A percentile compares a stretch with the other conserved stretches of the same genome.
phyloP scores from a whole-genome alignment of 35 echinoderm and acorn worm genomes.

The Strongylocentrotus purpuratus region DNA sequence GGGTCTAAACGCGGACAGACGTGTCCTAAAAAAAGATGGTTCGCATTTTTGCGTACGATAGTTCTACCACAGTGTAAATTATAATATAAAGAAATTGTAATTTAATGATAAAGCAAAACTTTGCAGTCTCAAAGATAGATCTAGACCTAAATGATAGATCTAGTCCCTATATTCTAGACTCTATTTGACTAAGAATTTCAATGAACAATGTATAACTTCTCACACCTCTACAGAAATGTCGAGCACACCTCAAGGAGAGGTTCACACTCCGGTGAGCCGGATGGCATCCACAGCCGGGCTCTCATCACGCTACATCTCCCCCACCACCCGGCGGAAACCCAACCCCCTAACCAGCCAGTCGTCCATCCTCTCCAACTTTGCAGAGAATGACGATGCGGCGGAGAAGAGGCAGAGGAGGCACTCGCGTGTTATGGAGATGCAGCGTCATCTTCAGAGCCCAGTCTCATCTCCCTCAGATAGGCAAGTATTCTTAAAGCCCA shows the following conservation, averaged over 20 bases:
- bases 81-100: too few relatives aligned
- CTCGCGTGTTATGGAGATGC: slow-evolving; percentile 86
- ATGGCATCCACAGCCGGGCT: not conserved
- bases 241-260: slow-evolving; percentile 23
- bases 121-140: too few relatives aligned
- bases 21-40: too few relatives aligned
- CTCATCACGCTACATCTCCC: slow-evolving; percentile 78
- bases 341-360: slow-evolving; percentile 54
- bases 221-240: not conserved
- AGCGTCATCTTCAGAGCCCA: slow-evolving; percentile 89
- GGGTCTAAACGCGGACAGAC: too few relatives aligned
- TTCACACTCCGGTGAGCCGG: slow-evolving; percentile 16
- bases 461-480: slow-evolving; percentile 85
- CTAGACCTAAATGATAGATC: too few relatives aligned
- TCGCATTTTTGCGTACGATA: too few relatives aligned
- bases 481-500: slow-evolving; percentile 42
- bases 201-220: too few relatives aligned
- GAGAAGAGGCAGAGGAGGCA: slow-evolving; percentile 78
- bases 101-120: too few relatives aligned
- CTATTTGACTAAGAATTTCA: too few relatives aligned
- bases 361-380: slow-evolving; percentile 57
- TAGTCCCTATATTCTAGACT: too few relatives aligned
- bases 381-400: slow-evolving; percentile 87
- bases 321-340: slow-evolving; percentile 71
- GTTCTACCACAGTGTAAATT: too few relatives aligned